Evolutionary conservation across 2,113 vertebrate genomes (phyloP).

Genomic region (Hippocampus guttulatus): DNA sequence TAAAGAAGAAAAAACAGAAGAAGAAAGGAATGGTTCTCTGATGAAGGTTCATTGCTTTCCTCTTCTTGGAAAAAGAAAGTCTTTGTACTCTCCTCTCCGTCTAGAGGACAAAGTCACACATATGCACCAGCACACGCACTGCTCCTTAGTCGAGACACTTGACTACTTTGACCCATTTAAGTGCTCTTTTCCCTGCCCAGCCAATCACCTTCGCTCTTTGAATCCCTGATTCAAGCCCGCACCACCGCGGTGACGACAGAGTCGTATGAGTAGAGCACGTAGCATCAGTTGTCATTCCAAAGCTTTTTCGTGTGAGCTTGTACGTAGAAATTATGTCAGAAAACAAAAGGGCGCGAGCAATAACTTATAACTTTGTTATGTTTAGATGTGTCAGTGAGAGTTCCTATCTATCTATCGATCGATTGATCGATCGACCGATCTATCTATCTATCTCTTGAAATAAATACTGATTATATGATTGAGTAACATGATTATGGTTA

Average conservation of each 20-base stretch:
- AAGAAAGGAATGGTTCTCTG: slow-evolving; percentile 2
- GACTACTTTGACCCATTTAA: slow-evolving; percentile 73
- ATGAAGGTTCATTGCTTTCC: slow-evolving; percentile 15
- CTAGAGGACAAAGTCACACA: slow-evolving; percentile 25
- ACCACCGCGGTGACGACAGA: slow-evolving; percentile 69
- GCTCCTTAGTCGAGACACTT: slow-evolving; percentile 59
- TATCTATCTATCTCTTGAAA: no score
- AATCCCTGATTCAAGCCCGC: slow-evolving; percentile 60
- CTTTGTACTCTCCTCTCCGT: slow-evolving; percentile 4
- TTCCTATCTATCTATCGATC: no score
- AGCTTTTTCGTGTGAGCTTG: slow-evolving; percentile 46
- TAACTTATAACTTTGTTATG: not conserved
- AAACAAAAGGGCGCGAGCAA: not conserved
- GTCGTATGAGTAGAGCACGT: slow-evolving; percentile 56
- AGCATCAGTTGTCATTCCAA: slow-evolving; percentile 53
- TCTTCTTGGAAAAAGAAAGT: slow-evolving; percentile 24
- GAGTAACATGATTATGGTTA: no score
- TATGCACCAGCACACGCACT: slow-evolving; percentile 20
- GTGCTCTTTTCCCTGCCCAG: slow-evolving; percentile 48
- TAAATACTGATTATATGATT: no score
- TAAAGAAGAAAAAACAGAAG: slow-evolving; percentile 30
- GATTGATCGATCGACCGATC: no score
- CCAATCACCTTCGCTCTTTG: slow-evolving; percentile 59
- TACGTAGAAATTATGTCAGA: not conserved
- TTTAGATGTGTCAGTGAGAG: no score